Percentiles rank a stretch among this genome's conserved stretches.
phyloP scores from a whole-genome alignment of 2,113 vertebrate genomes.

The Ploceus nigricollis region DNA sequence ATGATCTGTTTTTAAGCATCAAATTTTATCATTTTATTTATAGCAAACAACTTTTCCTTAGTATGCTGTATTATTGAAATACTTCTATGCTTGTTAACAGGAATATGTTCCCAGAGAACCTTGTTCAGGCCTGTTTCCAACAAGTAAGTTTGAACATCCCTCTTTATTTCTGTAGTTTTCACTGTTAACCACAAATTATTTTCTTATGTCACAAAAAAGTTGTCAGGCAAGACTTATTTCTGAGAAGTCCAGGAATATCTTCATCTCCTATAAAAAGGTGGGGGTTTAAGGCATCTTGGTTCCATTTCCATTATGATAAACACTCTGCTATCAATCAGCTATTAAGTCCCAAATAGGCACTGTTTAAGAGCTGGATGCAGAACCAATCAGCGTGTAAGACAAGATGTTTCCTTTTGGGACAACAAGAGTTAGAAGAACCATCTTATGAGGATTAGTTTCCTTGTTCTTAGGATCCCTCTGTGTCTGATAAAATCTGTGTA shows the following conservation, averaged over 20 bases:
- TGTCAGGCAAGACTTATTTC: background rate
- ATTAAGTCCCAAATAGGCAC: background rate
- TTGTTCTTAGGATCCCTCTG: background rate
- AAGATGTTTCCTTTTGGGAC: background rate
- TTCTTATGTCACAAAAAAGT: background rate
- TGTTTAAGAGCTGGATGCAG: background rate
- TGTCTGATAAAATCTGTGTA: background rate
- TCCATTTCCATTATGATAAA: background rate
- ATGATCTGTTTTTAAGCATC: background rate
- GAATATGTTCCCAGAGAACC: constrained; percentile 98
- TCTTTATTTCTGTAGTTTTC: background rate
- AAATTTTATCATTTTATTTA: background rate
- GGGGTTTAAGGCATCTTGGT: background rate
- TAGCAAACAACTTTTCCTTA: background rate
- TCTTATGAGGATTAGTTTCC: background rate
- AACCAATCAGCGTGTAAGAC: background rate
- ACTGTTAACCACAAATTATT: background rate
- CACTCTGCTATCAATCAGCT: background rate
- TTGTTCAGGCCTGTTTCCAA: constrained; percentile 96
- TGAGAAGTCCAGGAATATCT: background rate
- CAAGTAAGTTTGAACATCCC: constrained; percentile 77
- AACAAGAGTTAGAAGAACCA: background rate
- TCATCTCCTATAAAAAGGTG: background rate
- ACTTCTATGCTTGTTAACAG: constrained; percentile 70
- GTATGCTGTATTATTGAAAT: background rate